These are phyloP conservation scores for Benitochromis conjunctus DNA, from an alignment of 2,113 vertebrate species.

Conservation along the genomic window DNA sequence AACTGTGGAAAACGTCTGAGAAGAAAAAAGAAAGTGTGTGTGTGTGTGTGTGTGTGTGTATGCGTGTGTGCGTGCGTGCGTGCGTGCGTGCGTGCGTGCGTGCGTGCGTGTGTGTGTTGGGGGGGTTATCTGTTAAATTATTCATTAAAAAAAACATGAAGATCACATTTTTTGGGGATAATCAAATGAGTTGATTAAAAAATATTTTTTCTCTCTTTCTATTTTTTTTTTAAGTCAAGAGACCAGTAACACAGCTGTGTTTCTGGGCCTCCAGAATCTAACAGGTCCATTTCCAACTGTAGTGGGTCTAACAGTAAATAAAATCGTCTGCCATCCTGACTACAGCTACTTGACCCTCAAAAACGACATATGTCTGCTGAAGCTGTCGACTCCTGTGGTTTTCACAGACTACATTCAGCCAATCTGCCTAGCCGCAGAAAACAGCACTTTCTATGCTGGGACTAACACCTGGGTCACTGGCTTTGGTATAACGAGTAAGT, in stretches of 20 bases:
- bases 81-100: too few species aligned
- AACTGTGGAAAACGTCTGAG: too few species aligned
- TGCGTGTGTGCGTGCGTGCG: too few species aligned
- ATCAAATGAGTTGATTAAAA: too few species aligned
- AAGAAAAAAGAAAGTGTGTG: too few species aligned
- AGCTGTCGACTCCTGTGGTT: constrained; percentile 26
- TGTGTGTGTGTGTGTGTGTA: too few species aligned
- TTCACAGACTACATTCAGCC: constrained; percentile 47
- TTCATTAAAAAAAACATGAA: too few species aligned
- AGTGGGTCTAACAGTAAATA: fast-evolving
- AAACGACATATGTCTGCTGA: neutral
- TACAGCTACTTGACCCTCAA: neutral
- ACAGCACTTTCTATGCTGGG: constrained; percentile 19
- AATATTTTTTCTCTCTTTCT: too few species aligned
- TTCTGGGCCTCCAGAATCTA: constrained; percentile 3
- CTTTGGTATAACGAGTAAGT: neutral
- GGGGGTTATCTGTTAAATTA: too few species aligned
- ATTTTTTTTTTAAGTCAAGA: too few species aligned
- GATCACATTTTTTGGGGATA: too few species aligned
- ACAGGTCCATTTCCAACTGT: neutral
- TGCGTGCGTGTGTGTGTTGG: too few species aligned
- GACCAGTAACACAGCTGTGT: fast-evolving
- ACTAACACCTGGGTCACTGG: constrained; percentile 55
- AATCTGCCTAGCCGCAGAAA: constrained; percentile 67
- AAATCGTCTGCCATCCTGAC: constrained; percentile 8